Conservation (phyloP, 2,113 vertebrate genomes). For the Psilopogon haemacephalus region DNA sequence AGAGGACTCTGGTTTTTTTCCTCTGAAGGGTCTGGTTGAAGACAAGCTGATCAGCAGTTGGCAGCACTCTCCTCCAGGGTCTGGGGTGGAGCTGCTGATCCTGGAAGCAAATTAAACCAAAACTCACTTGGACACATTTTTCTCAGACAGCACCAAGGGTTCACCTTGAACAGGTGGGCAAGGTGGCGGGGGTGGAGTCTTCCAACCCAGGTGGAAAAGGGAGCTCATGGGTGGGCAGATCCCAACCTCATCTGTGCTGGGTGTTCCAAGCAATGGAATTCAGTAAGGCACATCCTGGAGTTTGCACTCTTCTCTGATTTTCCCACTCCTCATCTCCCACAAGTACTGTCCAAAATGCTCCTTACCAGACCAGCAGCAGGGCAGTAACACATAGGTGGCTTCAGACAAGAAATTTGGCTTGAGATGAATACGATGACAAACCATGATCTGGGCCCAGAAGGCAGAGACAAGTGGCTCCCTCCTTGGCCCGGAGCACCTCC, state of each 20-base stretch:
- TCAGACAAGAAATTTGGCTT: not conserved
- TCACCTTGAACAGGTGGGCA: not conserved
- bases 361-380: not conserved
- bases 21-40: not conserved
- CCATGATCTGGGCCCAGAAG: not conserved
- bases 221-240: not conserved
- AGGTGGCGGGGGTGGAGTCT: not conserved
- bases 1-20: not conserved
- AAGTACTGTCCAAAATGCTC: not conserved
- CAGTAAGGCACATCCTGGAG: not conserved
- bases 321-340: not conserved
- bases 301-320: not conserved
- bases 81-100: not conserved
- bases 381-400: not conserved
- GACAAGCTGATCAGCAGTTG: not conserved
- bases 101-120: not conserved
- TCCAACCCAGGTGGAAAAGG: not conserved
- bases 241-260: not conserved
- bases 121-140: not conserved
- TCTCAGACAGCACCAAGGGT: not conserved
- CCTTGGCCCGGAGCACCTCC: not conserved
- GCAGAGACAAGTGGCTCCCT: not conserved
- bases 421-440: not conserved
- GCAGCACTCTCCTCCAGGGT: rapidly evolving
- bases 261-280: too few species aligned